phyloP scores from a whole-genome alignment of 1,140 invertebrate species.

The Adoxophyes honmai region DNA sequence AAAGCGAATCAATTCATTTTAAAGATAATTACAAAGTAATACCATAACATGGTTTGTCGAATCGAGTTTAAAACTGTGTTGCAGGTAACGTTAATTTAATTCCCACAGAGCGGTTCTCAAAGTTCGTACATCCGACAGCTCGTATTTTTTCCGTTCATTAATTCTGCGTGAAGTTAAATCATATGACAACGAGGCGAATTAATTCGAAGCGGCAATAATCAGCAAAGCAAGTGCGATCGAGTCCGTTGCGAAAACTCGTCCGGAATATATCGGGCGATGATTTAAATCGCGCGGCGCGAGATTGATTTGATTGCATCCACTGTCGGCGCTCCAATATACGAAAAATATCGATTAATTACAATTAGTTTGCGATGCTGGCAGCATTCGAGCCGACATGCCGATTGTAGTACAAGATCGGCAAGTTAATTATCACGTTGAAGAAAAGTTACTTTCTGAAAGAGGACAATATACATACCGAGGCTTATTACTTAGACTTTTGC shows the following conservation, averaged over 20 bases:
- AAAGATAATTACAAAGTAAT: not conserved
- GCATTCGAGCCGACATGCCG: too few species aligned
- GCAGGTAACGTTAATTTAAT: too few species aligned
- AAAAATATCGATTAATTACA: slow-evolving; percentile 10
- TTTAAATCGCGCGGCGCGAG: slow-evolving; percentile 26
- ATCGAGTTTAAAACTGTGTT: too few species aligned
- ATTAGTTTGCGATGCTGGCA: not conserved
- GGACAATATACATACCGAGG: too few species aligned
- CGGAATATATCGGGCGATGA: slow-evolving; percentile 29
- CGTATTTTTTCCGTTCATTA: slow-evolving; percentile 26
- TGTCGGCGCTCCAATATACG: not conserved
- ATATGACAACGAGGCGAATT: slow-evolving; percentile 24
- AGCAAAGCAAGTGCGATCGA: slow-evolving; percentile 33
- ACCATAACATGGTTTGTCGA: not conserved
- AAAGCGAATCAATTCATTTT: slow-evolving; percentile 6
- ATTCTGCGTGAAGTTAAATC: slow-evolving; percentile 12
- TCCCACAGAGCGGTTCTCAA: too few species aligned
- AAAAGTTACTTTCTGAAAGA: too few species aligned
- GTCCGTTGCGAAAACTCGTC: slow-evolving; percentile 47
- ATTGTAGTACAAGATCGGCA: too few species aligned
- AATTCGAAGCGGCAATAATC: slow-evolving; percentile 45
- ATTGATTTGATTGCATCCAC: slow-evolving; percentile 8
- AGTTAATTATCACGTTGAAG: too few species aligned
- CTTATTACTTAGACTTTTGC: too few species aligned
- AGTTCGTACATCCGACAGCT: slow-evolving; percentile 6